A percentile compares a stretch with the other conserved stretches of the same genome.
Evolutionary conservation across 2,888 invertebrate species (phyloP).

Genomic region (Nudaria mundana): DNA sequence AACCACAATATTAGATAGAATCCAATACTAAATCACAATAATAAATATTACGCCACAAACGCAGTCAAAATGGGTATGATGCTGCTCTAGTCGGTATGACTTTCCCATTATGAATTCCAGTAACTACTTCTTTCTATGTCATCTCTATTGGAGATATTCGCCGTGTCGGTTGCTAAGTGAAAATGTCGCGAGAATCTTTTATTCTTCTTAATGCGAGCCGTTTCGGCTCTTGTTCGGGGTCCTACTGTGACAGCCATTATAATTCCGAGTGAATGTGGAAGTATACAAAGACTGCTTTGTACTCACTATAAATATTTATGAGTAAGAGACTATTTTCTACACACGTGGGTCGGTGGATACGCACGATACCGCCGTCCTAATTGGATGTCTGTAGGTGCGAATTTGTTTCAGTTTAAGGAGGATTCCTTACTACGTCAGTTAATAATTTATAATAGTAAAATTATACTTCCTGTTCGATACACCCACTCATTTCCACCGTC

Average conservation of each 20-base stretch:
- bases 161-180: slow-evolving; percentile 72
- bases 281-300: slow-evolving; percentile 75
- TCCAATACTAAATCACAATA: slow-evolving; percentile 21
- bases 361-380: slow-evolving; percentile 72
- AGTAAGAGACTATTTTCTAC: slow-evolving; percentile 73
- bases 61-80: slow-evolving; percentile 17
- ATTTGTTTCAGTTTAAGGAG: slow-evolving; percentile 63
- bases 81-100: slow-evolving; percentile 27
- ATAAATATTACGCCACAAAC: slow-evolving; percentile 42
- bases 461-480: slow-evolving; percentile 25
- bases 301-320: slow-evolving; percentile 76
- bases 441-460: slow-evolving; percentile 43
- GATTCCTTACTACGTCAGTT: slow-evolving; percentile 46
- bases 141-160: slow-evolving; percentile 59
- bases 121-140: slow-evolving; percentile 59
- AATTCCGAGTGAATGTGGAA: slow-evolving; percentile 76
- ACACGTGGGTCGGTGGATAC: slow-evolving; percentile 75
- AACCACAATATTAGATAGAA: slow-evolving; percentile 51
- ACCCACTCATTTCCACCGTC: slow-evolving; percentile 19
- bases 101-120: slow-evolving; percentile 52
- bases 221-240: slow-evolving; percentile 75
- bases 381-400: slow-evolving; percentile 69
- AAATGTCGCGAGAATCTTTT: slow-evolving; percentile 69
- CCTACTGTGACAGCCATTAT: slow-evolving; percentile 77
- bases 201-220: slow-evolving; percentile 70